phyloP scores from a whole-genome alignment of 2,797 vertebrate genomes.

The Neosalanx taihuensis region DNA sequence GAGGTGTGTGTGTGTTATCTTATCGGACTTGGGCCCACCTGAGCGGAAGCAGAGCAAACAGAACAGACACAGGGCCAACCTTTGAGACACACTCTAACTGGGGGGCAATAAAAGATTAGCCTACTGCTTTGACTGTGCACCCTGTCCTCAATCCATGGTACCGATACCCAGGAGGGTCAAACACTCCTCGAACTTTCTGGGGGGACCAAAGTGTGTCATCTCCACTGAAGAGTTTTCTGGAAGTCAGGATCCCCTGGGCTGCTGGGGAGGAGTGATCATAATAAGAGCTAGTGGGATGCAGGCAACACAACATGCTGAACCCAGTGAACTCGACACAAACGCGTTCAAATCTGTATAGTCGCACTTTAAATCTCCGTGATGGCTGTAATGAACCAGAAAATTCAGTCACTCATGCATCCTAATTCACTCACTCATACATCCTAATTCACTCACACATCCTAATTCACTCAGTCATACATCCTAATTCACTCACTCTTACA shows the following conservation, averaged over 20 bases:
- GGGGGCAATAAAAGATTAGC: conserved; percentile 60
- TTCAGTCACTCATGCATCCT: no score
- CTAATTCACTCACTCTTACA: no score
- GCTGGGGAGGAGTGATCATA: conserved; percentile 14
- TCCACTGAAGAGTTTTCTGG: background rate
- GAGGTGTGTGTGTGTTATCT: conserved; percentile 37
- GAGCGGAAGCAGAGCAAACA: conserved; percentile 1
- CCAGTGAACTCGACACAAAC: background rate
- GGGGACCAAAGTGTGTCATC: background rate
- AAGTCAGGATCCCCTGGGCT: background rate
- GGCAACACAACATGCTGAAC: conserved; percentile 12
- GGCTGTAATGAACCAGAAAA: background rate
- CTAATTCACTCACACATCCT: no score
- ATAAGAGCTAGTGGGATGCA: conserved; percentile 7
- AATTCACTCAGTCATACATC: no score
- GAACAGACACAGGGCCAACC: background rate
- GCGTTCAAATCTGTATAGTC: background rate
- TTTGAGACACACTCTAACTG: background rate
- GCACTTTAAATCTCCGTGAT: background rate
- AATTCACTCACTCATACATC: no score
- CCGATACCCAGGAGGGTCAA: conserved; percentile 11
- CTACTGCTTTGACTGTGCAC: conserved; percentile 43
- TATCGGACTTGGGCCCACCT: conserved; percentile 41
- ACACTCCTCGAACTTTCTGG: conserved; percentile 16
- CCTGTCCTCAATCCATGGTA: conserved; percentile 32